phyloP scores from a whole-genome alignment of 1,140 invertebrate species.

The Tetragonula clypearis region DNA sequence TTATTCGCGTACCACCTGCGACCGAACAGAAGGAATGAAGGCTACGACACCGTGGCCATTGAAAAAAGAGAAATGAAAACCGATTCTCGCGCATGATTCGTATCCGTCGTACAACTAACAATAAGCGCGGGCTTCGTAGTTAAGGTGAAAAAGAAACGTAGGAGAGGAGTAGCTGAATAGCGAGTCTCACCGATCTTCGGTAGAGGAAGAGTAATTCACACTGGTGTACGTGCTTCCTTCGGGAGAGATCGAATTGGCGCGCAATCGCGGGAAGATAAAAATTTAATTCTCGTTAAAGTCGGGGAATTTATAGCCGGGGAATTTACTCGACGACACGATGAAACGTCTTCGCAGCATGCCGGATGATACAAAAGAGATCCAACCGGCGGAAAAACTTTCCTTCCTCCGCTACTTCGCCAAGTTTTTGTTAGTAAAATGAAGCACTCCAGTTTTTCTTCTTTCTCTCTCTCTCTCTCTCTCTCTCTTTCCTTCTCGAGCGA shows the following conservation, averaged over 20 bases:
- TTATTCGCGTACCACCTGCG: conserved; percentile 20
- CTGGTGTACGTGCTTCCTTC: neutral
- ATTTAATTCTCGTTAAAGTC: conserved; percentile 49
- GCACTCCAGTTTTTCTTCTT: conserved; percentile 48
- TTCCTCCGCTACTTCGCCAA: conserved; percentile 55
- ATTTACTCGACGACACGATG: conserved; percentile 26
- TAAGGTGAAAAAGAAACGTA: no score
- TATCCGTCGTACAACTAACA: neutral
- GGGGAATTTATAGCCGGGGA: conserved; percentile 46
- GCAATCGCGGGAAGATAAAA: conserved; percentile 18
- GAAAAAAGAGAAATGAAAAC: neutral
- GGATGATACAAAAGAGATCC: conserved; percentile 59
- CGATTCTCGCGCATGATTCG: neutral
- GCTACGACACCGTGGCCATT: neutral
- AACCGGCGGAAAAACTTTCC: conserved; percentile 56
- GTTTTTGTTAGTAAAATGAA: conserved; percentile 69
- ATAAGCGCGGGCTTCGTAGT: no score
- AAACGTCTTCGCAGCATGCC: conserved; percentile 43
- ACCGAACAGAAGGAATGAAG: neutral
- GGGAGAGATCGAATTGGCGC: neutral
- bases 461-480: neutral
- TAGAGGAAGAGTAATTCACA: conserved; percentile 14
- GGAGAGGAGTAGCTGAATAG: neutral
- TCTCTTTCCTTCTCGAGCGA: neutral
- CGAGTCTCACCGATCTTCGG: no score